Evolutionary conservation across 2,888 invertebrate species (phyloP).

Genomic region (Protonemura montana): DNA sequence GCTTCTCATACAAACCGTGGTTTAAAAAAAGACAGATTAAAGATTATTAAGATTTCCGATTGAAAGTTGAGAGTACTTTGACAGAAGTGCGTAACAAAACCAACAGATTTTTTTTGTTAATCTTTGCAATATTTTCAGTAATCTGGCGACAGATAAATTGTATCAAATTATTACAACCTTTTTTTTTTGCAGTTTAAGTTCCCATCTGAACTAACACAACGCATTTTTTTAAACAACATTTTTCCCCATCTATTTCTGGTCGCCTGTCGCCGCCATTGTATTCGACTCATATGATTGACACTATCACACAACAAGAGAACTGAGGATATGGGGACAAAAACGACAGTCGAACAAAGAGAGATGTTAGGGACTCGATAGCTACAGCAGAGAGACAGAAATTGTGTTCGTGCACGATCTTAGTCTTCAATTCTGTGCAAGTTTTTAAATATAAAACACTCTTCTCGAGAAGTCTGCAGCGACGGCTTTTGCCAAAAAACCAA

Average conservation of each 20-base stretch:
- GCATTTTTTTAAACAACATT: background rate
- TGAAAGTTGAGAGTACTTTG: too few relatives aligned
- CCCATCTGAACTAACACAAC: background rate
- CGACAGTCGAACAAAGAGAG: background rate
- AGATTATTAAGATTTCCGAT: too few relatives aligned
- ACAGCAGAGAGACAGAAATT: background rate
- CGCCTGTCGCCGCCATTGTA: too few relatives aligned
- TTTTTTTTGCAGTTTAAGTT: background rate
- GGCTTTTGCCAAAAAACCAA: background rate
- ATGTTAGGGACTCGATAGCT: background rate
- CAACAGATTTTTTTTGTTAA: too few relatives aligned
- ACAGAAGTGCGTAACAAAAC: too few relatives aligned
- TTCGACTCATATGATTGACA: too few relatives aligned
- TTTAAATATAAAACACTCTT: background rate
- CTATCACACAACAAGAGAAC: too few relatives aligned
- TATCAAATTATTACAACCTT: background rate
- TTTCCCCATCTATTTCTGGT: background rate
- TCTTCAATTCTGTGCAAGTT: background rate
- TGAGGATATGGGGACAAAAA: background rate
- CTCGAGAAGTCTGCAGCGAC: background rate
- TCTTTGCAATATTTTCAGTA: too few relatives aligned
- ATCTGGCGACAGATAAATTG: background rate
- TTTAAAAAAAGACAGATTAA: too few relatives aligned
- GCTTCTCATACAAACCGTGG: too few relatives aligned
- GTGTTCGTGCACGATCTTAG: background rate